Base-by-base conservation (phyloP, 2,888 invertebrate genomes). In the Hirtodrosophila duncani region DNA sequence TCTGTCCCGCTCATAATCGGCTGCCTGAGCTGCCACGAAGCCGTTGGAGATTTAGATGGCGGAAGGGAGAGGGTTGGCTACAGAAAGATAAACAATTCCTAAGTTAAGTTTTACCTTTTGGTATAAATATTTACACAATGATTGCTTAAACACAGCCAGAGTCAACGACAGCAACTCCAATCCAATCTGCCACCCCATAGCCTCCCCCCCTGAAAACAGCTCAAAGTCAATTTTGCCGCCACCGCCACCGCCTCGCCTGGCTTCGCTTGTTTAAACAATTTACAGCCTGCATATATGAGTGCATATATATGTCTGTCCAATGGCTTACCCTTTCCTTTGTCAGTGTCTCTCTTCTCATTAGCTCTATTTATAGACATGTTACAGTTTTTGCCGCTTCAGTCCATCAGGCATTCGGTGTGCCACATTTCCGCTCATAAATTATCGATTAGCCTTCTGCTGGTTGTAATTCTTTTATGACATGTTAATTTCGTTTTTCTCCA, bases 291-390 rank as follows among this genome's bases (percentile, higher is more conserved):
- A 16, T 44, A 18, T 24, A 13, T 16, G 18, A 20, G 18, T n/a
- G 3, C 30, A 20, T 16, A 13, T 14, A 1, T 16, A 3, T 16
- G 5, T 1, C 16, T 8, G 7, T 18, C 3, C 21, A 9, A 29
- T 4, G 2, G 9, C 2, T 2, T 27, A n/a, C 20, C 14, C 8
- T 9, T 30, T 10, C 14, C 31, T 5, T 27, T 9, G 11, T n/a
- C 17, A 21, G 23, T 6, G 9, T 29, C 38, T 14, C 57, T 30
- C 26, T 51, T 34, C 68, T 72, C 77, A 72, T 72, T 72, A 72
- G 67, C 67, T 67, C 55, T 64, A 72, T 72, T 72, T 79, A 72
- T 72, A 79, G 75, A 75, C 71, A 70, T 55, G 79, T 74, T 70
- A 59, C 53, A 46, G 45, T 51, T 46, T 44, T 14, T 24, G 30